Percentiles rank a stretch among this genome's conserved stretches.
phyloP scores from a whole-genome alignment of 2,888 invertebrate genomes.

The Limulus polyphemus region DNA sequence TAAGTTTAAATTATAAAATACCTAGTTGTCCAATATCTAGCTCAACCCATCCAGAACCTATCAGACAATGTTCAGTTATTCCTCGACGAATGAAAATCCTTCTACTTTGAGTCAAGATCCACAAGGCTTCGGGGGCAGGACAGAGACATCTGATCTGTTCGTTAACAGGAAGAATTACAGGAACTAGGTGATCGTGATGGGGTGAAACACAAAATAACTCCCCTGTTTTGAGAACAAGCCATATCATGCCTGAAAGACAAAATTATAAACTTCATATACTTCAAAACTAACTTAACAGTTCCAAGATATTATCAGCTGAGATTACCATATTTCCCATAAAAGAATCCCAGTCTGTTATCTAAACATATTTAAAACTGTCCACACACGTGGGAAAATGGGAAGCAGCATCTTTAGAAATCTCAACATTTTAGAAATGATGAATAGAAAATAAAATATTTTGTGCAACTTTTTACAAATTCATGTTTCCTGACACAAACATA shows the following conservation, averaged over 20 bases:
- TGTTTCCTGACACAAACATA: too few relatives aligned
- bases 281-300: too few relatives aligned
- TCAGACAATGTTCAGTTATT: slow-evolving; percentile 34
- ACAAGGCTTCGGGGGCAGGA: slow-evolving; percentile 38
- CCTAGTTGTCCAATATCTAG: slow-evolving; percentile 39
- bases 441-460: too few relatives aligned
- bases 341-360: too few relatives aligned
- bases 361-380: too few relatives aligned
- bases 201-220: slow-evolving; percentile 37
- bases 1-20: slow-evolving; percentile 13
- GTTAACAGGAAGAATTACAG: slow-evolving; percentile 24
- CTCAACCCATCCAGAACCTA: slow-evolving; percentile 39
- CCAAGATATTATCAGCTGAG: too few relatives aligned
- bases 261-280: too few relatives aligned
- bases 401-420: too few relatives aligned
- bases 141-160: slow-evolving; percentile 32
- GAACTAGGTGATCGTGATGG: slow-evolving; percentile 25
- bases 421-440: too few relatives aligned
- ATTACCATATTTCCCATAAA: too few relatives aligned
- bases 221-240: slow-evolving; percentile 37
- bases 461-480: too few relatives aligned
- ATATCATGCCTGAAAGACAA: slow-evolving; percentile 33
- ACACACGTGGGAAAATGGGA: too few relatives aligned
- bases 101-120: slow-evolving; percentile 40
- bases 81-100: slow-evolving; percentile 39